A percentile compares a stretch with the other conserved stretches of the same genome.
Conservation (phyloP, 2,797 vertebrate genomes). For the Enteromius paludinosus region DNA sequence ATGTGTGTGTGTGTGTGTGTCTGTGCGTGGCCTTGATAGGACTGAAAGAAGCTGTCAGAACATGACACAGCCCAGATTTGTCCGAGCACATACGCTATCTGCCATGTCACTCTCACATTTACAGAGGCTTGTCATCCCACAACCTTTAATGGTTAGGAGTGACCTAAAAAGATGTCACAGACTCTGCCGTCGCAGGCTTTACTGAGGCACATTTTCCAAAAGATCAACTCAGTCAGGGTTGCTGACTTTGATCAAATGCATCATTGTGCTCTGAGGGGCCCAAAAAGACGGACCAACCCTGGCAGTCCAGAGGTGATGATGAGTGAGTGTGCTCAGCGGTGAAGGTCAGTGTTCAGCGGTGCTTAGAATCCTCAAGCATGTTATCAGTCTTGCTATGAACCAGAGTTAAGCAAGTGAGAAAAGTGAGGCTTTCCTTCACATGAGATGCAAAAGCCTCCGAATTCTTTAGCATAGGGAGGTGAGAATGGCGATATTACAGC, state of each 20-base stretch:
- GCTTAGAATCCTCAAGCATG: conserved; percentile 38
- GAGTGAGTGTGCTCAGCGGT: background rate
- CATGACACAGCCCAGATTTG: background rate
- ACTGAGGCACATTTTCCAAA: conserved; percentile 43
- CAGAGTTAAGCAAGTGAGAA: conserved; percentile 11
- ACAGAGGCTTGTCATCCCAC: background rate
- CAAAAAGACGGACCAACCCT: background rate
- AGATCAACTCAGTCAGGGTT: conserved; percentile 29
- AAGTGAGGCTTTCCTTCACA: conserved; percentile 19
- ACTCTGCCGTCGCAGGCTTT: conserved; percentile 11
- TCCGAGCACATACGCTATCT: background rate
- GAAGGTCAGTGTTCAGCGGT: conserved; percentile 34
- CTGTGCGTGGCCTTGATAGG: background rate
- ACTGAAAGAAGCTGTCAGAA: background rate
- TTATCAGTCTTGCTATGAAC: conserved; percentile 27
- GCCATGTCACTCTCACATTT: background rate
- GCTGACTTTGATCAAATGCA: conserved; percentile 42
- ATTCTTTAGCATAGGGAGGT: conserved; percentile 3
- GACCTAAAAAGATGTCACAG: conserved; percentile 28
- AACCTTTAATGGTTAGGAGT: conserved; percentile 4
- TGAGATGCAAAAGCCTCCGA: conserved; percentile 4
- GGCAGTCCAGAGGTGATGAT: background rate
- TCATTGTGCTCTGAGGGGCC: background rate
- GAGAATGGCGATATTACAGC: background rate
- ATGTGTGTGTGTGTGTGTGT: no score